Percentiles rank a stretch among this genome's conserved stretches.
Conservation (phyloP, 2,113 vertebrate species). For the Bolborhynchus lineola region DNA sequence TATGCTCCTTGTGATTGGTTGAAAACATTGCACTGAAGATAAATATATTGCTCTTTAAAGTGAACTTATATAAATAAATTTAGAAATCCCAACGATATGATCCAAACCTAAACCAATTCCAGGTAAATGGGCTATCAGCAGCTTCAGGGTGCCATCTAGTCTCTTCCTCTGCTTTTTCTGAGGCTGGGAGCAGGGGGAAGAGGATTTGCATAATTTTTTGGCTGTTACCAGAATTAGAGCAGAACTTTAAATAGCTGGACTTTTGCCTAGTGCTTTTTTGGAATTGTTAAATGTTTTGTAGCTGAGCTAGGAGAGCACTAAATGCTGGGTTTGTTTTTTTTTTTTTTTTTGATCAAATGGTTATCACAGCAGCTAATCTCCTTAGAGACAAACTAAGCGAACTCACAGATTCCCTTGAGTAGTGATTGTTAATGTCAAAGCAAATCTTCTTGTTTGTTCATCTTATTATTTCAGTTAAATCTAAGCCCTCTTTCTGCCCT, state of each 20-base stretch:
- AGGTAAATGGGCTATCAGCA: background rate
- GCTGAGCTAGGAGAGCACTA: background rate
- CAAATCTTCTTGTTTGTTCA: constrained; percentile 56
- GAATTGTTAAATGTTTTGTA: constrained; percentile 48
- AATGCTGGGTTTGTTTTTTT: background rate
- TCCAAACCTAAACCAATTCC: background rate
- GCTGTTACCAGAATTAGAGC: constrained; percentile 10
- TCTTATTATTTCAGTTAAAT: constrained; percentile 48
- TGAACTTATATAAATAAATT: background rate
- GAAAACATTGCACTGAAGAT: background rate
- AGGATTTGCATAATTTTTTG: constrained; percentile 30
- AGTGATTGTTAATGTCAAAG: constrained; percentile 11
- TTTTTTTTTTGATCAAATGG: background rate
- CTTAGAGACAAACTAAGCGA: constrained; percentile 42
- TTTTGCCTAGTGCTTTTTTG: constrained; percentile 21
- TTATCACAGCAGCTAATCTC: constrained; percentile 41
- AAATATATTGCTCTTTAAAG: background rate
- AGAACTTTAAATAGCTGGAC: constrained; percentile 32
- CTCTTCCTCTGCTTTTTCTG: background rate
- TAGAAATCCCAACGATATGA: background rate
- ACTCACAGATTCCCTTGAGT: constrained; percentile 13
- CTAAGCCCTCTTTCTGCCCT: constrained; percentile 8
- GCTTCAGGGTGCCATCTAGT: background rate
- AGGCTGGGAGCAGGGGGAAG: background rate
- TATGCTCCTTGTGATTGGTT: background rate